A percentile compares a stretch with the other conserved stretches of the same genome.
Evolutionary conservation across 2,113 vertebrate genomes (phyloP).

Genomic region (Ptilonorhynchus violaceus): DNA sequence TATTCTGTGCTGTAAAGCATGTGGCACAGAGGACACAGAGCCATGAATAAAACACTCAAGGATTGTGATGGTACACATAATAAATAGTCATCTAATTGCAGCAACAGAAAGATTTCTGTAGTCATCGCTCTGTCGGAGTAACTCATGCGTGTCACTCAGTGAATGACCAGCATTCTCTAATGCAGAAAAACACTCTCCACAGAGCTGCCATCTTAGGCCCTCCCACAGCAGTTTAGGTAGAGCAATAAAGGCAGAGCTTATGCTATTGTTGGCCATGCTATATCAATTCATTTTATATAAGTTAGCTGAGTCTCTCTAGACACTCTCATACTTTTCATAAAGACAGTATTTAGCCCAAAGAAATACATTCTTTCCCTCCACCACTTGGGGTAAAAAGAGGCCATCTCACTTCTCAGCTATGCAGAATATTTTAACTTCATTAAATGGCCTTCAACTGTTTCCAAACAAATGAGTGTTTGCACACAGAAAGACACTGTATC

Average conservation of each 20-base stretch:
- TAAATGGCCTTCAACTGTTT: not conserved
- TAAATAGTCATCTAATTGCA: slow-evolving; percentile 36
- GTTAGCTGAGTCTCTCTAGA: not conserved
- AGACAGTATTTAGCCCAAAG: not conserved
- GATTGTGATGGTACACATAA: slow-evolving; percentile 53
- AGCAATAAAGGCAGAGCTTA: slow-evolving; percentile 39
- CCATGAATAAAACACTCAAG: slow-evolving; percentile 57
- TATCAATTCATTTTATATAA: not conserved
- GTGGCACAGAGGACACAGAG: not conserved
- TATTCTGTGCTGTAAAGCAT: not conserved
- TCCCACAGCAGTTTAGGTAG: not conserved
- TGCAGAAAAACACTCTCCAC: not conserved
- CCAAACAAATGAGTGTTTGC: not conserved
- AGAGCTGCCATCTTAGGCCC: not conserved
- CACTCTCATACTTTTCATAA: not conserved
- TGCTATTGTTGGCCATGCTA: slow-evolving; percentile 41
- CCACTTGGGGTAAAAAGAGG: not conserved
- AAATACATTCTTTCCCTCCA: not conserved
- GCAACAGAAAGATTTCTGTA: not conserved
- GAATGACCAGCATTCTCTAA: not conserved
- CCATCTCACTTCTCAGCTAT: not conserved
- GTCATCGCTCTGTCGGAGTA: not conserved
- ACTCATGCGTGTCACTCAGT: not conserved
- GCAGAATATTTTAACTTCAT: not conserved
- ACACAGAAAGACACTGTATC: not conserved